A percentile compares a stretch with the other conserved stretches of the same genome.
These are phyloP conservation scores for Melieria omissa DNA, from an alignment of 2,888 invertebrate genomes.

Conservation along the genomic window DNA sequence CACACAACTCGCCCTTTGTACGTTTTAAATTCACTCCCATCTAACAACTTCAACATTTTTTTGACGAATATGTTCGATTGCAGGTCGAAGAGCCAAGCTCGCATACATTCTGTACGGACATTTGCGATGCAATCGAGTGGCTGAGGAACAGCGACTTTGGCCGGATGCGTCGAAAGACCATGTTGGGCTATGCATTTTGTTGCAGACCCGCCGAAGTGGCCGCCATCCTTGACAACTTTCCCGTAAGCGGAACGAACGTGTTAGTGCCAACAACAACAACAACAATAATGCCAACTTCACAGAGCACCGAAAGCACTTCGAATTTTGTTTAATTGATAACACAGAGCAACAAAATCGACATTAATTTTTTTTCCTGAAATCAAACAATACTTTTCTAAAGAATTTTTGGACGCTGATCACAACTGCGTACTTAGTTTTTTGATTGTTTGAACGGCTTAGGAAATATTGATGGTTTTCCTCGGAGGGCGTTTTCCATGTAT, in stretches of 20 bases:
- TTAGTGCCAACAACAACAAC: too few species aligned
- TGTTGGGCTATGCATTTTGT: slow-evolving; percentile 41
- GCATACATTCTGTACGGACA: slow-evolving; percentile 33
- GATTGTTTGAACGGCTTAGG: too few species aligned
- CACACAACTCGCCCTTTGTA: slow-evolving; percentile 41
- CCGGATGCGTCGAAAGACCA: slow-evolving; percentile 19
- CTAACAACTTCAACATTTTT: background rate
- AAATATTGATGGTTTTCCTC: too few species aligned
- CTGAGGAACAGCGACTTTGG: slow-evolving; percentile 23
- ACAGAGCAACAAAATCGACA: too few species aligned
- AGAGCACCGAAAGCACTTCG: too few species aligned
- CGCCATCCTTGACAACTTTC: slow-evolving; percentile 29
- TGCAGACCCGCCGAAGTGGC: slow-evolving; percentile 35
- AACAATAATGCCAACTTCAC: too few species aligned
- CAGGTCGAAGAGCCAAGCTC: background rate
- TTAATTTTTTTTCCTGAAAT: too few species aligned
- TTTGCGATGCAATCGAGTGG: slow-evolving; percentile 41
- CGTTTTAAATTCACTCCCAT: background rate
- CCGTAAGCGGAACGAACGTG: background rate
- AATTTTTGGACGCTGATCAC: too few species aligned
- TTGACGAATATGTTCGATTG: background rate
- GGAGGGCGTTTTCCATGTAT: too few species aligned
- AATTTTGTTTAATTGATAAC: too few species aligned
- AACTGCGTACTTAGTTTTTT: too few species aligned
- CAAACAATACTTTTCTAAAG: too few species aligned